These are phyloP conservation scores for Hetaerina titia DNA, from an alignment of 2,888 invertebrate species.

Conservation along the genomic window DNA sequence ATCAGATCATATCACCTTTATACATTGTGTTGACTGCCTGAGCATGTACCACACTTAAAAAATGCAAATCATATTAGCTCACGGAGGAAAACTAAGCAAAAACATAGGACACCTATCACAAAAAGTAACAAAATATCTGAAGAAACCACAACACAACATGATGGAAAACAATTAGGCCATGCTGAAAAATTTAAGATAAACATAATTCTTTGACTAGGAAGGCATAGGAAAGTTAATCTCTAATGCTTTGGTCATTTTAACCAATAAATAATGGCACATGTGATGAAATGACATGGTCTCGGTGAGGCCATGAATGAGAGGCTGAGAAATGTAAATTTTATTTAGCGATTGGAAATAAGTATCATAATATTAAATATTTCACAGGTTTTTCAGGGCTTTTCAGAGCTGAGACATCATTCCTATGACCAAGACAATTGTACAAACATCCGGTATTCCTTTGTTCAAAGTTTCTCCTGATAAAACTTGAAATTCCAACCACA, in stretches of 20 bases:
- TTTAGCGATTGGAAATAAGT: no score
- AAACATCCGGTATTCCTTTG: background rate
- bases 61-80: background rate
- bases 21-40: background rate
- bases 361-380: no score
- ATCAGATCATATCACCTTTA: background rate
- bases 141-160: background rate
- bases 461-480: background rate
- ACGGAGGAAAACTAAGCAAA: background rate
- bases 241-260: background rate
- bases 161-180: background rate
- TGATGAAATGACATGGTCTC: background rate
- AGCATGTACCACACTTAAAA: background rate
- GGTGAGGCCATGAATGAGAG: no score
- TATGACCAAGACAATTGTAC: background rate
- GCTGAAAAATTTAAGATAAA: background rate
- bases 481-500: background rate
- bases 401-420: background rate
- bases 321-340: no score
- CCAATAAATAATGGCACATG: background rate
- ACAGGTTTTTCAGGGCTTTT: background rate
- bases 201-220: constrained; percentile 27
- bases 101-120: background rate
- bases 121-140: background rate
- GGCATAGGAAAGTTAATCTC: background rate